These are phyloP conservation scores for Poeciliopsis prolifica DNA, from an alignment of 2,113 vertebrate genomes.

Conservation along the genomic window DNA sequence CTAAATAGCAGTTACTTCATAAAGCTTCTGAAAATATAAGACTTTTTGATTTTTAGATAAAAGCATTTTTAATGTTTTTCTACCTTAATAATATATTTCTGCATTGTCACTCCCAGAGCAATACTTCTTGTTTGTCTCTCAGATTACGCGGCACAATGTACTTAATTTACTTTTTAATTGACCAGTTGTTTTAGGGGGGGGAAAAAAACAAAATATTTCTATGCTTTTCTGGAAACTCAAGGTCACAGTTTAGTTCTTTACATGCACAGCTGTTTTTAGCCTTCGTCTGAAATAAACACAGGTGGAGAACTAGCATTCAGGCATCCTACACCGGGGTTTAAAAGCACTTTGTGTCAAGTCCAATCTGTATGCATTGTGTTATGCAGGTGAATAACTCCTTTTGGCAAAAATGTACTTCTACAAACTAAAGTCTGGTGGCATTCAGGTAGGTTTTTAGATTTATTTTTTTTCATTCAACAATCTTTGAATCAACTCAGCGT, in stretches of 20 bases:
- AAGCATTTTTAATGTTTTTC: not conserved
- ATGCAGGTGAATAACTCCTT: too few species aligned
- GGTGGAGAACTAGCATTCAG: not conserved
- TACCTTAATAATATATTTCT: not conserved
- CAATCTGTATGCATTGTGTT: not conserved
- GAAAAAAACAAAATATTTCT: too few species aligned
- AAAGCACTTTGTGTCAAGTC: not conserved
- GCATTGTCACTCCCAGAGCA: not conserved
- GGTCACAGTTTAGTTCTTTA: too few species aligned
- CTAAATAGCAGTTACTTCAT: slow-evolving; percentile 1
- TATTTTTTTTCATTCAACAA: not conserved
- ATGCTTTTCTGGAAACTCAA: too few species aligned
- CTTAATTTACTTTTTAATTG: not conserved
- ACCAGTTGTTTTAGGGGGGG: not conserved
- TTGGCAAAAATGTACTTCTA: not conserved
- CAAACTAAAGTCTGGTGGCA: not conserved
- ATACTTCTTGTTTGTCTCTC: not conserved
- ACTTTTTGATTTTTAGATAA: not conserved
- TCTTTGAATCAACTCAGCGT: not conserved
- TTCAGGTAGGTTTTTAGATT: too few species aligned
- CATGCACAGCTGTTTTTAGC: too few species aligned
- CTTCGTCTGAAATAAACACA: too few species aligned
- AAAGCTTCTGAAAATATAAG: not conserved
- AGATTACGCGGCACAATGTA: not conserved
- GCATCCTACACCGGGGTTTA: not conserved